Evolutionary conservation across 2,797 vertebrate genomes (phyloP).

Genomic region (Vespertilio murinus): DNA sequence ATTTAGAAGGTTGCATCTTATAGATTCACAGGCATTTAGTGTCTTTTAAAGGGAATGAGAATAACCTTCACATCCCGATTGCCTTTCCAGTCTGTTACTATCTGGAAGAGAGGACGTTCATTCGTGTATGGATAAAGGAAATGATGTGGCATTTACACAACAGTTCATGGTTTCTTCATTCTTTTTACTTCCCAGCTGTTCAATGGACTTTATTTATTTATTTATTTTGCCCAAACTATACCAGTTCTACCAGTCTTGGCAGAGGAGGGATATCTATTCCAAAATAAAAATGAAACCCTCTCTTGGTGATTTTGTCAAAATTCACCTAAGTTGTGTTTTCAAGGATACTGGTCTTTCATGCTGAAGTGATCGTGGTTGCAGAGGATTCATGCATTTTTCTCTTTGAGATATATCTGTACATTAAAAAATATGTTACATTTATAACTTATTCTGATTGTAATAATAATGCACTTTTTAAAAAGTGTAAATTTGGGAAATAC

Average conservation of each 20-base stretch:
- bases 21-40: not conserved
- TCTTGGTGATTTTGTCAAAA: not conserved
- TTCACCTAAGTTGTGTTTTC: not conserved
- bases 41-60: not conserved
- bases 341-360: not conserved
- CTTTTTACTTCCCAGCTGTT: not conserved
- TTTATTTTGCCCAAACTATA: not conserved
- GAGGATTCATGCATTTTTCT: not conserved
- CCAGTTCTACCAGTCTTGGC: not conserved
- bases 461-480: slow-evolving; percentile 9
- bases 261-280: not conserved
- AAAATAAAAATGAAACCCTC: not conserved
- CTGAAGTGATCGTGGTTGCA: not conserved
- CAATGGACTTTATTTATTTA: not conserved
- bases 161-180: not conserved
- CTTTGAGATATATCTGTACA: not conserved
- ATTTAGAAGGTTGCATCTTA: not conserved
- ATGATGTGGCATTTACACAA: not conserved
- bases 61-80: not conserved
- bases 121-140: slow-evolving; percentile 25
- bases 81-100: not conserved
- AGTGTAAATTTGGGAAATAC: not conserved
- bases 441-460: not conserved
- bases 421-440: not conserved
- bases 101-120: not conserved